phyloP scores from a whole-genome alignment of 2,113 vertebrate species.

The Pelmatolapia mariae region DNA sequence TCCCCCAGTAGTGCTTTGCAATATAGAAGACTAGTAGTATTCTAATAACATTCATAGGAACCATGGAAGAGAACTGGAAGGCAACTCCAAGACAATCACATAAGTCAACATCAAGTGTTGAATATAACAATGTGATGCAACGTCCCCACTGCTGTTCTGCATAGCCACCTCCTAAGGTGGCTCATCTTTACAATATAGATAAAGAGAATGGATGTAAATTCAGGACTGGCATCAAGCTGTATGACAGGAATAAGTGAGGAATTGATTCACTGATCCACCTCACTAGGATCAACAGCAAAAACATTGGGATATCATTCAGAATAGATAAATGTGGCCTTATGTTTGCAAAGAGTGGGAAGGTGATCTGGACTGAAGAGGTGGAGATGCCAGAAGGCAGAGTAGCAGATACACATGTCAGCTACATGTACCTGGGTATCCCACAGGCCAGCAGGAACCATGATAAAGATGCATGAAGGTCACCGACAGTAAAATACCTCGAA shows the following conservation, averaged over 20 bases:
- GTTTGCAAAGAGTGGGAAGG: too few species aligned
- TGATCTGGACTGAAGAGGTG: too few species aligned
- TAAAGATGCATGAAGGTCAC: neutral
- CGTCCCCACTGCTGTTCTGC: neutral
- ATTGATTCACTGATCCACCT: neutral
- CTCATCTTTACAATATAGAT: neutral
- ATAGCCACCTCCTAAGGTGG: neutral
- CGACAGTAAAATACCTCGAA: neutral
- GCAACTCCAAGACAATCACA: neutral
- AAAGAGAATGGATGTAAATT: neutral
- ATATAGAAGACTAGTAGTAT: neutral
- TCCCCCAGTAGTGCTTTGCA: neutral
- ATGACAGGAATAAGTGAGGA: too few species aligned
- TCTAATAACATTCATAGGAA: neutral
- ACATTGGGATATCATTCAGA: neutral
- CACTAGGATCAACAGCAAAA: neutral
- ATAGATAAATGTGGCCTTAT: neutral
- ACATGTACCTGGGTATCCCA: neutral
- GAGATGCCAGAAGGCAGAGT: neutral
- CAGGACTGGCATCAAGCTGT: neutral
- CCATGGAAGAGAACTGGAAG: neutral
- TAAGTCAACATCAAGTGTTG: neutral
- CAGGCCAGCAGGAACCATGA: neutral
- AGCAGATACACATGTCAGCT: neutral
- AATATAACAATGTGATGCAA: neutral